phyloP scores from a whole-genome alignment of 1,140 invertebrate species.

The Lepidurus packardi region DNA sequence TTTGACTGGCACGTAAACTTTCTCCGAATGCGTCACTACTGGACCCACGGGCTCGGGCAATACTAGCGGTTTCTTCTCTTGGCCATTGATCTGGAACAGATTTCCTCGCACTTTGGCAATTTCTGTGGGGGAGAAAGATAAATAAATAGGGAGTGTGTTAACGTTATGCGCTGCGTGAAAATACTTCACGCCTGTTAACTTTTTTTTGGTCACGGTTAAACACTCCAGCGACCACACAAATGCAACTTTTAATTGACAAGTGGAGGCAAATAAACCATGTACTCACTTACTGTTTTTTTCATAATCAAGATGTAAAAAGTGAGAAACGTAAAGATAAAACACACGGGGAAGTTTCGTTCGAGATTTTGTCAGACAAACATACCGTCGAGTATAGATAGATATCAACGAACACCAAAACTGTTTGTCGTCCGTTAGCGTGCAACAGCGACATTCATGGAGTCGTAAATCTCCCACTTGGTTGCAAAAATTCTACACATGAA shows the following conservation, averaged over 20 bases:
- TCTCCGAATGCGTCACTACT: slow-evolving; percentile 88
- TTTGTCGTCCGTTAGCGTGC: background rate
- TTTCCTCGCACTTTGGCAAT: slow-evolving; percentile 94
- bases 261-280: background rate
- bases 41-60: slow-evolving; percentile 90
- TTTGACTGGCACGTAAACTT: slow-evolving; percentile 98
- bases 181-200: background rate
- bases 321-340: background rate
- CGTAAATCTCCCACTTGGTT: slow-evolving; percentile 15
- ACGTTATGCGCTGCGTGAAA: background rate
- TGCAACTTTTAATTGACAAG: background rate
- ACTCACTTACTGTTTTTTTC: background rate
- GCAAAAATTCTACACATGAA: slow-evolving; percentile 19
- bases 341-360: background rate
- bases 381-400: background rate
- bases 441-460: slow-evolving; percentile 3
- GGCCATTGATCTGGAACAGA: slow-evolving; percentile 96
- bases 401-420: background rate
- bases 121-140: slow-evolving; percentile 71
- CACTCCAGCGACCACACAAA: background rate
- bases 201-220: background rate
- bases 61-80: slow-evolving; percentile 84
- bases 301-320: background rate
- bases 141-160: slow-evolving; percentile 35
- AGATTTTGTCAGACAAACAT: background rate